These are phyloP conservation scores for Drosophila kokeensis DNA, from an alignment of 2,888 invertebrate species.

Conservation along the genomic window DNA sequence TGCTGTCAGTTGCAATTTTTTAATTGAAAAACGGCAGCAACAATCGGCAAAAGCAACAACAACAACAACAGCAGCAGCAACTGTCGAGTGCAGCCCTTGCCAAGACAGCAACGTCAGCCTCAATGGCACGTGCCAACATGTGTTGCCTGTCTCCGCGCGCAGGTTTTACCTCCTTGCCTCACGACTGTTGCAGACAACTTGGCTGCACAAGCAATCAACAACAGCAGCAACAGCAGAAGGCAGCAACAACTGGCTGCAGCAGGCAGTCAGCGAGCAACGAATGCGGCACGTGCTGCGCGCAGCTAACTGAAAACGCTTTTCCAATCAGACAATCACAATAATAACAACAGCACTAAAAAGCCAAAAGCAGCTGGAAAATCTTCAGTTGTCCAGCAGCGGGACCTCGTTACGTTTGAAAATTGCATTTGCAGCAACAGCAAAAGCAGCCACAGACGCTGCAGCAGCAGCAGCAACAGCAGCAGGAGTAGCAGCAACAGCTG, in stretches of 20 bases:
- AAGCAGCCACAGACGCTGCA: background rate
- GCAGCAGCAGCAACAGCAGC: conserved; percentile 13
- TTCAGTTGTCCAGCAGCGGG: conserved; percentile 54
- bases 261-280: conserved; percentile 42
- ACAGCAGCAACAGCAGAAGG: conserved; percentile 25
- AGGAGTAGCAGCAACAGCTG: conserved; percentile 48
- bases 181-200: conserved; percentile 68
- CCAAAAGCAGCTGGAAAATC: conserved; percentile 66
- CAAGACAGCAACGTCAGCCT: conserved; percentile 50
- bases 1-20: conserved; percentile 83
- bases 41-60: conserved; percentile 68
- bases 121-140: conserved; percentile 76
- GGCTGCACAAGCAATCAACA: conserved; percentile 64
- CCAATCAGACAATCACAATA: conserved; percentile 61
- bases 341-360: conserved; percentile 21
- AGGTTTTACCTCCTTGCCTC: conserved; percentile 4
- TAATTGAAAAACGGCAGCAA: conserved; percentile 82
- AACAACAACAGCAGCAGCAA: conserved; percentile 27
- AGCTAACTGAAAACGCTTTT: conserved; percentile 63
- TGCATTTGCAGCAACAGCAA: conserved; percentile 48
- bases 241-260: conserved; percentile 54
- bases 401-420: conserved; percentile 64
- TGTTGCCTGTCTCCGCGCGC: conserved; percentile 51
- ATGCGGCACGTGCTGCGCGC: conserved; percentile 65
- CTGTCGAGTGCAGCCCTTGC: conserved; percentile 50